Evolutionary conservation across 2,888 invertebrate genomes (phyloP), one percentile per base, ranked within the genome.

Genomic region (Dicranocentrus wangi): DNA sequence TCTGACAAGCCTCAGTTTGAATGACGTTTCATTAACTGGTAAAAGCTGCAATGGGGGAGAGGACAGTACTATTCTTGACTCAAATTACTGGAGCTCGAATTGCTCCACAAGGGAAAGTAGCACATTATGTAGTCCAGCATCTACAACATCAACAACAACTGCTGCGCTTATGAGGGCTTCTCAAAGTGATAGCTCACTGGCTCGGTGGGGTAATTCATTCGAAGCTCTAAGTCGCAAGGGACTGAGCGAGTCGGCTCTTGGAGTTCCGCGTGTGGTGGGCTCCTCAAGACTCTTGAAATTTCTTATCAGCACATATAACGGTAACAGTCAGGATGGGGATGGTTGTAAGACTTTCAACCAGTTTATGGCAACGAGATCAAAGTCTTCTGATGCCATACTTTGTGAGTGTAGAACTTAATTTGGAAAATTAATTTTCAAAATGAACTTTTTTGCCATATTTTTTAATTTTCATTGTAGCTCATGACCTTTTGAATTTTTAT

Each of bases 221-320:
- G 85, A 86, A 51, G 85, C 85, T 17, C 55, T 86, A 65, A 85
- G 82, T 79, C 78, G 85, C 66, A 82, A 78, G 42, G 86, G 85
- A 28, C 77, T 86, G n/a, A 84, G 84, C 55, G 85, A 86, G 43
- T 83, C 85, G 21, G 84, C 84, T 55, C 75, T 86, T 17, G 86
- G 85, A 21, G 83, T 84, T 13, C 82, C 85, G 8, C 53, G 84
- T 43, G 82, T 85, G 21, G 84, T 86, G 19, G 86, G 86, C 28
- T 75, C 84, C 0, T 86, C 86, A 15, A 77, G 86, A 68, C 83
- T 86, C 21, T 73, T 86, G 21, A 86, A 86, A 72, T 86, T 86
- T 75, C 82, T 86, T 55, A 81, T 81, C 39, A 77, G 60, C 68
- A 68, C 76, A 0, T 76, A 76, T 21, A 76, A 55, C 32, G 43